Evolutionary conservation across 2,113 vertebrate species (phyloP), one percentile per base, ranked within the genome.

Genomic region (Microtus montanus): DNA sequence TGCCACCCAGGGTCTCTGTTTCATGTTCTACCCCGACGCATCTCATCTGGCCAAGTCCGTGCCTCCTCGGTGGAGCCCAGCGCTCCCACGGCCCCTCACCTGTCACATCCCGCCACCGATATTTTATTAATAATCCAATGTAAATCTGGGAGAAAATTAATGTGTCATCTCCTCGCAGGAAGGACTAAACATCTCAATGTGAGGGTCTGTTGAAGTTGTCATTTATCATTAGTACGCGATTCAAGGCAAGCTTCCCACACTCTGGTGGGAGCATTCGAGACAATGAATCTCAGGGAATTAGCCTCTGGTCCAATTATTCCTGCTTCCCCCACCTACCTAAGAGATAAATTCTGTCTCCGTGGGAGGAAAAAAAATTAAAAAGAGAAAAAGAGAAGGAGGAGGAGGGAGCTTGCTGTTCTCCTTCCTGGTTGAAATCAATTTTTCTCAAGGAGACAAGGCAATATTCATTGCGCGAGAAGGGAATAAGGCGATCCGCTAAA

Each of bases 221-320:
- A 93, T 87, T 97, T 97, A 95, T 97, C 96, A 97, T 97, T 96
- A 96, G 94, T 93, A 30, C 20, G 87, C 87, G 49, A 66, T 73
- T 92, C 96, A 58, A 94, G 94, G 91, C 84, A 3, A 75, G 90
- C 82, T 28, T 54, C 95, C 93, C 93, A 88, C 91, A 61, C 80
- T 92, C 95, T 89, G 75, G 95, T 17, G 92, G 94, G 96, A 95
- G 95, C 86, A 47, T 89, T 85, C 35, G 4, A 92, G 93, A 97
- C 97, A 92, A 96, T 87, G 96, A 92, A 97, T 96, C 95, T 95
- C 80, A 22, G 96, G 95, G 93, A 97, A 97, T 97, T 95, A 96
- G 96, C 94, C 95, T 87, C 92, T 91, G 93, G 97, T 78, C 96
- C 97, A 97, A 96, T 98, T 94, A 98, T 89, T 96, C 92, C 94